A percentile compares a stretch with the other conserved stretches of the same genome.
Evolutionary conservation across 1,140 invertebrate genomes (phyloP).

Genomic region (Cephus cinctus): DNA sequence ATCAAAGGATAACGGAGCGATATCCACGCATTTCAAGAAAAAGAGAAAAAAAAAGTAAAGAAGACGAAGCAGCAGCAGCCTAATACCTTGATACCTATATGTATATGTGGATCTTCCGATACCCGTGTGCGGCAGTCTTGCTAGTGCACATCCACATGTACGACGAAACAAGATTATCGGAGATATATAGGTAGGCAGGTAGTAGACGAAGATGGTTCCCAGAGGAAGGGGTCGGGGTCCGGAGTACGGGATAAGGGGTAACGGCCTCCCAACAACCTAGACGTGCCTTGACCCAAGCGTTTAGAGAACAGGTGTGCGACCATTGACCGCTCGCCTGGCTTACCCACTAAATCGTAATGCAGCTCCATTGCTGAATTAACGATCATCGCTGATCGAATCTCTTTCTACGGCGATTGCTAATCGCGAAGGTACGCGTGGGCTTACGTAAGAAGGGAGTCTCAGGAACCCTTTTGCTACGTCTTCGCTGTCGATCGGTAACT

Average conservation of each 20-base stretch:
- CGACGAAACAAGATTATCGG: constrained; percentile 36
- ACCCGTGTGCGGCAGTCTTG: no score
- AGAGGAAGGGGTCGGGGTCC: constrained; percentile 18
- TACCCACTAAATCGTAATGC: constrained; percentile 41
- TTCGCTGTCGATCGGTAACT: no score
- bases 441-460: no score
- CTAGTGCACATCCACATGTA: constrained; percentile 18
- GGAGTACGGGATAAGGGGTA: constrained; percentile 38
- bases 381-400: no score
- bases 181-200: constrained; percentile 28
- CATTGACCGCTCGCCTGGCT: constrained; percentile 35
- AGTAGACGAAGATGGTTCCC: constrained; percentile 14
- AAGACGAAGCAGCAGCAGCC: constrained; percentile 1
- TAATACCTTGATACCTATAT: no score
- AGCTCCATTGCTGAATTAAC: no score
- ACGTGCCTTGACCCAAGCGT: constrained; percentile 51
- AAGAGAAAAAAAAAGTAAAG: not conserved
- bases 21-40: constrained; percentile 21
- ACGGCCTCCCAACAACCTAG: constrained; percentile 52
- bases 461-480: no score
- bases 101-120: no score
- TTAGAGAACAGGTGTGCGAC: constrained; percentile 52
- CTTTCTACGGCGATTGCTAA: no score
- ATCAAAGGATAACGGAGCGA: constrained; percentile 25
- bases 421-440: no score